Evolutionary conservation across 2,888 invertebrate genomes (phyloP).

Genomic region (Zygogramma bicolorata): DNA sequence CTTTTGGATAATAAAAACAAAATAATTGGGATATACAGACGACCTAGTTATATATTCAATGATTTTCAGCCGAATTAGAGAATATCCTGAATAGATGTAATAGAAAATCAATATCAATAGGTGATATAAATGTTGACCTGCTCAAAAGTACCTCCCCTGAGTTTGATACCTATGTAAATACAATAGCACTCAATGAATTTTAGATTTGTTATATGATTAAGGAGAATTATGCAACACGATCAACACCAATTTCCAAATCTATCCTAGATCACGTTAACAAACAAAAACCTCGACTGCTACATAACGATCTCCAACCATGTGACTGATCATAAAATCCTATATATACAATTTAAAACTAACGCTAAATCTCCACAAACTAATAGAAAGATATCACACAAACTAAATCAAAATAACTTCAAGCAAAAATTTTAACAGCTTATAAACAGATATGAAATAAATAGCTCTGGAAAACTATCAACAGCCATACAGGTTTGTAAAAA

Average conservation of each 20-base stretch:
- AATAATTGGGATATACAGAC: not conserved
- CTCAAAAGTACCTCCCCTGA: not conserved
- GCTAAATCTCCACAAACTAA: not conserved
- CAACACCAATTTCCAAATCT: not conserved
- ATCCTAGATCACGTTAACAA: not conserved
- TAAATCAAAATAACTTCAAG: conserved; percentile 5
- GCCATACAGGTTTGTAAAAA: too few relatives aligned
- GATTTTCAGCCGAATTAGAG: conserved; percentile 6
- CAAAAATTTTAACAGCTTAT: not conserved
- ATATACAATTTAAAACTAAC: too few relatives aligned
- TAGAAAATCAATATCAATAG: not conserved
- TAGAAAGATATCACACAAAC: not conserved
- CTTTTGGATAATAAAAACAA: too few relatives aligned
- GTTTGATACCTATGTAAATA: conserved; percentile 3
- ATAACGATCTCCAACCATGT: not conserved
- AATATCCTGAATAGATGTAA: conserved; percentile 8
- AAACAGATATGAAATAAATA: not conserved
- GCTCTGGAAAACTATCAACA: not conserved
- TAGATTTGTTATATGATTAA: not conserved
- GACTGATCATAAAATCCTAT: not conserved
- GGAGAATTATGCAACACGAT: not conserved
- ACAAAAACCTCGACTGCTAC: not conserved
- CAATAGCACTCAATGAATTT: not conserved
- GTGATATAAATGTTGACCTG: too few relatives aligned
- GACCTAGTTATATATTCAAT: not conserved